These are phyloP conservation scores for Athene cunicularia DNA, from an alignment of 2,113 vertebrate genomes.

Conservation along the genomic window DNA sequence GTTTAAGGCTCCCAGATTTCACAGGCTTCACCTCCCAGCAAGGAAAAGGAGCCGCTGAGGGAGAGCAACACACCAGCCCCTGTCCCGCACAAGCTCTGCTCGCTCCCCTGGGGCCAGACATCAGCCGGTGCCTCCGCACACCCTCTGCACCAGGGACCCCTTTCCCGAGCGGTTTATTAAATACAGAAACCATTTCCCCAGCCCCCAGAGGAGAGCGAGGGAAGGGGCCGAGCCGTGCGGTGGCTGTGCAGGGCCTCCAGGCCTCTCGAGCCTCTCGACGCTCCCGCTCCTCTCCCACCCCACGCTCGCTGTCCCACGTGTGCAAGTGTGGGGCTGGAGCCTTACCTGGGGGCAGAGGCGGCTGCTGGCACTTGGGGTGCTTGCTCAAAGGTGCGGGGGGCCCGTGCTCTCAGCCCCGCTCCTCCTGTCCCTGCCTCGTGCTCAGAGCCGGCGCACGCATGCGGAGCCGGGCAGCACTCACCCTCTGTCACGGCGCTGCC, in stretches of 20 bases:
- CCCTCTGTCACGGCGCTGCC: constrained; percentile 85
- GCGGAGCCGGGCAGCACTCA: constrained; percentile 78
- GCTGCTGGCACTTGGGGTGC: constrained; percentile 9
- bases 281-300: background rate
- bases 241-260: background rate
- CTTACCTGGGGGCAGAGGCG: background rate
- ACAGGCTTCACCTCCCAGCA: fast-evolving
- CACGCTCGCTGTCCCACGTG: fast-evolving
- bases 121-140: background rate
- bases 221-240: fast-evolving
- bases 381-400: constrained; percentile 6
- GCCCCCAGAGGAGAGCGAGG: background rate
- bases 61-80: background rate
- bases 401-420: background rate
- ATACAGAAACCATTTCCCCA: background rate
- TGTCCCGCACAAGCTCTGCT: background rate
- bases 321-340: fast-evolving
- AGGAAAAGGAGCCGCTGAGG: background rate
- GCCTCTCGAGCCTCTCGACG: fast-evolving
- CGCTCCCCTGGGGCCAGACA: constrained; percentile 44
- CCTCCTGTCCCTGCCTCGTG: constrained; percentile 32
- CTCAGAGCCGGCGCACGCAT: background rate
- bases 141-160: background rate
- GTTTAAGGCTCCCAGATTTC: background rate
- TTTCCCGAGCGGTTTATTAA: background rate